Evolutionary conservation across 1,140 invertebrate genomes (phyloP), one percentile per base, ranked within the genome.

Genomic region (Pogonomyrmex californicus): DNA sequence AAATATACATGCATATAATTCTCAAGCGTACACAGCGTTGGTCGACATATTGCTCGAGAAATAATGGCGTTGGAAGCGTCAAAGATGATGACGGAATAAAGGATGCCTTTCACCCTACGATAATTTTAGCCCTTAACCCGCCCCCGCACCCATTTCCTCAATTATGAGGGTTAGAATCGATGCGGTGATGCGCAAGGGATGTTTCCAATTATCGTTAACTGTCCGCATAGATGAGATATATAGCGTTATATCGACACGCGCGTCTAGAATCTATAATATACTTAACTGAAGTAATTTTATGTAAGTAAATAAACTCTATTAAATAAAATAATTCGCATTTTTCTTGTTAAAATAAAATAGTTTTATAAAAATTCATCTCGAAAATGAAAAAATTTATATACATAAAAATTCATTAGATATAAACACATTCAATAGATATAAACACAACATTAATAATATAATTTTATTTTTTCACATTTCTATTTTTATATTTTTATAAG

Each of bases 171-270:
- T 70, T 88, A 77, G 85, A 87, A 88, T 87, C 90, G 81, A 92
- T 88, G 86, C 62, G 63, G 76, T 86, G 90, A 92, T 89, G 89
- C 83, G 85, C 91, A 91, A 92, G 88, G 92, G 92, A 92, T 92
- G 92, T 92, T 92, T 91, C 91, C 91, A 93, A 93, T 93, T 93
- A 93, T 92, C 91, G 88, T 88, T 92, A 93, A 92, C 90, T 89
- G 91, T 91, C 87, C 85, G 86, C 83, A 79, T 65, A 81, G 85
- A 87, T 86, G 91, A 91, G 90, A 90, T 87, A 88, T 91, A 87
- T 85, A 76, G 88, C 83, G 44, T 91, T 78, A 30, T 85, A 87
- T 88, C 86, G 83, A 88, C 76, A 78, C 54, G 73, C 56, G 62
- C 75, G 73, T 81, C 68, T 81, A 87, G 49, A 62, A 63, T 54